phyloP scores from a whole-genome alignment of 1,140 invertebrate genomes.

The Uloborus diversus region DNA sequence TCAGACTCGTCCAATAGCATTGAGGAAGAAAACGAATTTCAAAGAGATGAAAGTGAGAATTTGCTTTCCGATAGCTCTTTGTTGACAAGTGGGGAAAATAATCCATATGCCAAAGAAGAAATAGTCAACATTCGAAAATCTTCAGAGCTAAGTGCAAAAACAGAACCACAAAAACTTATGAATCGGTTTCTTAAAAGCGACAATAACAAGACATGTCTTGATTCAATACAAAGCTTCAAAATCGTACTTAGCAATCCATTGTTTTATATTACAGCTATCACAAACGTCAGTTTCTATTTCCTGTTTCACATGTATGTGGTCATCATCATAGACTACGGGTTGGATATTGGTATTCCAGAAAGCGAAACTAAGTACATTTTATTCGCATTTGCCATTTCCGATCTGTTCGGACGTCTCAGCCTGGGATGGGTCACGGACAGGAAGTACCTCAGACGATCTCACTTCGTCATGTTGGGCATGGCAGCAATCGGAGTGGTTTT shows the following conservation, averaged over 20 bases:
- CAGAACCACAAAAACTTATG: too few relatives aligned
- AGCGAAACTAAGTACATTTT: slow-evolving; percentile 53
- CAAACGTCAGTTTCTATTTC: slow-evolving; percentile 31
- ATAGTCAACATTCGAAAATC: too few relatives aligned
- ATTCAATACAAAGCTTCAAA: neutral
- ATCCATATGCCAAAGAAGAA: too few relatives aligned
- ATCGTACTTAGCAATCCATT: neutral
- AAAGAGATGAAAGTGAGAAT: too few relatives aligned
- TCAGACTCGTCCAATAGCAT: too few relatives aligned
- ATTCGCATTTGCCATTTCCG: slow-evolving; percentile 40
- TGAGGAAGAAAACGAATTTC: too few relatives aligned
- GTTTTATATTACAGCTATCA: slow-evolving; percentile 44
- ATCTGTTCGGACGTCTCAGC: slow-evolving; percentile 56
- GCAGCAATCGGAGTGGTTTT: slow-evolving; percentile 39
- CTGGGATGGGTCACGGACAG: slow-evolving; percentile 54
- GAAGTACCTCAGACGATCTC: slow-evolving; percentile 24
- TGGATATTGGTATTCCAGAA: slow-evolving; percentile 39
- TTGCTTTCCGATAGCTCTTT: too few relatives aligned
- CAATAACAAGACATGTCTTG: neutral
- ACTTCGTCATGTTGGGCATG: slow-evolving; percentile 37
- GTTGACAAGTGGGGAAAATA: too few relatives aligned
- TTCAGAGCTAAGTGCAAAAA: too few relatives aligned
- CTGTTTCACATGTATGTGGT: slow-evolving; percentile 28
- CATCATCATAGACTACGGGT: slow-evolving; percentile 57
- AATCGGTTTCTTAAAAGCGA: too few relatives aligned